These are phyloP conservation scores for Ceratina australensis DNA, from an alignment of 1,140 invertebrate genomes.

Conservation along the genomic window DNA sequence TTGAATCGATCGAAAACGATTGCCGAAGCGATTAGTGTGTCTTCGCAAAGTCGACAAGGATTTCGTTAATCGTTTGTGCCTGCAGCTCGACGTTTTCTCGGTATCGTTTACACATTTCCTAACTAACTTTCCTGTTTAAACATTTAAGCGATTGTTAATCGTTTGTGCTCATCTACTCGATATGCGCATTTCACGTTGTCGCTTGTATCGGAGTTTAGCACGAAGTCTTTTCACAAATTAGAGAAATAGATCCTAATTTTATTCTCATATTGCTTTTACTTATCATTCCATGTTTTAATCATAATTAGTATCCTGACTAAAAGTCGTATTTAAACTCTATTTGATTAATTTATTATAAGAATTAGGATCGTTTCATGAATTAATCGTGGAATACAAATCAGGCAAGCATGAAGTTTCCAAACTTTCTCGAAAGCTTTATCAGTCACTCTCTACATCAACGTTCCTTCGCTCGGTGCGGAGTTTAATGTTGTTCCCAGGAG, in stretches of 20 bases:
- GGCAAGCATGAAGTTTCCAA: too few relatives aligned
- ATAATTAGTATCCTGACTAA: too few relatives aligned
- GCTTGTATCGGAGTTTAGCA: background rate
- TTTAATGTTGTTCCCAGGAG: background rate
- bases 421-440: background rate
- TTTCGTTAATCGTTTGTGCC: conserved; percentile 16
- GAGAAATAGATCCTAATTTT: too few relatives aligned
- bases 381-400: background rate
- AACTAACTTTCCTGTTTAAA: background rate
- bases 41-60: background rate
- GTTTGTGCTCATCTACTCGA: background rate
- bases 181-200: background rate
- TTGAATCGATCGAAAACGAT: conserved; percentile 13
- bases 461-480: background rate
- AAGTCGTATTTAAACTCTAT: too few relatives aligned
- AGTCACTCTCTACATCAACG: background rate
- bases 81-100: conserved; percentile 9
- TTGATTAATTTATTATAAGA: too few relatives aligned
- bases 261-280: too few relatives aligned
- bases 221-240: background rate
- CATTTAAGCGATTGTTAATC: background rate
- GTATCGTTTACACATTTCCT: conserved; percentile 7
- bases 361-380: background rate
- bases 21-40: background rate
- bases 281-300: too few relatives aligned